Evolutionary conservation across 2,888 invertebrate genomes (phyloP), one percentile per base, ranked within the genome.

Genomic region (Stegana nigrithorax): DNA sequence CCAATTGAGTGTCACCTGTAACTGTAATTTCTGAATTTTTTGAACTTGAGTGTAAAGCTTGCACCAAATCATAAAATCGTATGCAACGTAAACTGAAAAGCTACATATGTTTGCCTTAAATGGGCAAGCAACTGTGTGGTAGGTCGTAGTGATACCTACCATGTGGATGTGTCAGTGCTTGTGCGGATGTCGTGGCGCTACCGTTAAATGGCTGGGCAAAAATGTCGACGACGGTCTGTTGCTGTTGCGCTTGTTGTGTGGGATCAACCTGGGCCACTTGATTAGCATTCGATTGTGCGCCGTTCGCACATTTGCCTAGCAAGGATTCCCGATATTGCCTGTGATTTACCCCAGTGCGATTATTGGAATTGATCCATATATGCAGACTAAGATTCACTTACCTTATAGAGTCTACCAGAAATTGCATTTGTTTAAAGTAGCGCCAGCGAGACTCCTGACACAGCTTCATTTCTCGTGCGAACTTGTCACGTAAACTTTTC

Each of bases 381-480:
- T n/a, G n/a, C n/a, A n/a, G n/a, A n/a, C n/a, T n/a, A n/a, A n/a
- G n/a, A 2, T 51, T 8, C 44, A 51, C 21, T 47, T 58, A 72
- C 73, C 73, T 69, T 55, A 82, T 82, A 8, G 84, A 84, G 68
- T 82, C 82, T 21, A 82, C 84, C 4, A 82, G 67, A 67, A 82
- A 82, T 63, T 83, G 83, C 82, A 82, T 82, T 68, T 82, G 84
- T 62, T 82, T 82, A 45, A 82, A 82, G 64, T 82, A 82, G 36
- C 82, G 84, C 82, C 82, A 82, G 53, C 82, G 83, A 45, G 82
- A 82, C 70, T 82, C 82, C 63, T 82, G 81, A 64, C 82, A 83
- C 60, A 84, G 58, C 67, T 82, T 82, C 84, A 82, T 82, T 67
- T 82, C 82, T 14, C 82, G 78, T n/a, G 82, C 82, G 58, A 82